Base-by-base conservation (phyloP, 2,113 vertebrate species). In the Rhea americana region DNA sequence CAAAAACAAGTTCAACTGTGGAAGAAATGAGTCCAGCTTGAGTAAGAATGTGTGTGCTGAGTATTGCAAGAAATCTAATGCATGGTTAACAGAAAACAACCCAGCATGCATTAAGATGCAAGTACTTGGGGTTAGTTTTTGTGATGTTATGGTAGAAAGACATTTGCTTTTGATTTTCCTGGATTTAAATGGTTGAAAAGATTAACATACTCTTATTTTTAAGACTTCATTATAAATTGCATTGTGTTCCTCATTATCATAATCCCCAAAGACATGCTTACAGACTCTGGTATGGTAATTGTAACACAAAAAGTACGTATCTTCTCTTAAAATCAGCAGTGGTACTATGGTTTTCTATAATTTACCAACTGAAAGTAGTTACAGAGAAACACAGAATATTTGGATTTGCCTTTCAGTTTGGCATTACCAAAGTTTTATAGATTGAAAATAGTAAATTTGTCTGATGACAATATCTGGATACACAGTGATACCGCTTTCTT, bases 101-200 rank as follows among this genome's bases (percentile, higher is more conserved):
- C 75, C 88, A 95, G 62, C 43, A 81, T 89, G 41, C 87, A 58
- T 70, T 82, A 39, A 66, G 55, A 92, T 89, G 89, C 93, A 82
- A 90, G 84, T 72, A 77, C 88, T 93, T 91, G 67, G 67, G 53
- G 50, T 56, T 93, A 76, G 39, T 10, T 30, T 94, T 88, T 92
- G 83, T 75, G 91, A 84, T 93, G 87, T 48, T 95, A 4, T 87
- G 73, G 58, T 58, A 91, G 63, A 77, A 90, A 82, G 89, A 94
- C 94, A 95, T 95, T 96, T 95, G 88, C 85, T 96, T 97, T 93
- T 93, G n/a, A 95, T 97, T 96, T 95, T 94, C 56, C 4, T 92
- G 70, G 47, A 77, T 92, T 96, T 94, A 90, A 90, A 63, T 93
- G 85, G 66, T 91, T 94, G 73, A 80, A 70, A 94, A 93, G 73